Evolutionary conservation across 2,888 invertebrate genomes (phyloP).

Genomic region (Rotaria socialis): DNA sequence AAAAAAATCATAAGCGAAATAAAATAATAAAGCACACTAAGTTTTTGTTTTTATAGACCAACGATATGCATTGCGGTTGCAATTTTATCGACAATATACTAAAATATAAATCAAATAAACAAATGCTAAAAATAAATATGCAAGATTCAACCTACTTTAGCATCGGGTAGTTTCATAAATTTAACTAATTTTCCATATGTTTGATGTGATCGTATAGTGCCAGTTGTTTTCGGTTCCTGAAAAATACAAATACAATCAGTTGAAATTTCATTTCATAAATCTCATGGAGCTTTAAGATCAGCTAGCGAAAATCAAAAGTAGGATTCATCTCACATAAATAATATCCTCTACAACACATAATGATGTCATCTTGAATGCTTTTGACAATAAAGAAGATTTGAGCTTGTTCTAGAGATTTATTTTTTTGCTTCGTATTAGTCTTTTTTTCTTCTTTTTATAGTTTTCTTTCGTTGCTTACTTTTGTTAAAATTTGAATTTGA

Average conservation of each 20-base stretch:
- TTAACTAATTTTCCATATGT: slow-evolving; percentile 14
- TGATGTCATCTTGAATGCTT: background rate
- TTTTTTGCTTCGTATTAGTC: background rate
- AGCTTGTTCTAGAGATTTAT: background rate
- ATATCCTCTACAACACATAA: background rate
- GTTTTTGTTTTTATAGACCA: background rate
- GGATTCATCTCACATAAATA: background rate
- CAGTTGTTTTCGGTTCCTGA: background rate
- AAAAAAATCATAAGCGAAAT: background rate
- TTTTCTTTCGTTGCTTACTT: background rate
- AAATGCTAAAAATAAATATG: background rate
- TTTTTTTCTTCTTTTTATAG: too few species aligned
- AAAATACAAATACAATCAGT: background rate
- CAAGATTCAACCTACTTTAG: background rate
- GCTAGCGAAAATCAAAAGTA: too few species aligned
- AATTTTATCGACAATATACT: slow-evolving; percentile 9
- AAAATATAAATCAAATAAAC: background rate
- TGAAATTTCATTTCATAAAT: background rate
- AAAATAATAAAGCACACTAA: background rate
- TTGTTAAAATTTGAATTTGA: slow-evolving; percentile 23
- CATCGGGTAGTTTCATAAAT: background rate
- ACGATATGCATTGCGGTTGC: background rate
- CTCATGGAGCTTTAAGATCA: background rate
- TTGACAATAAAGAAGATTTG: background rate
- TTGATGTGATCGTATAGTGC: background rate